These are phyloP conservation scores for Trachymyrmex septentrionalis DNA, from an alignment of 1,140 invertebrate species.

Conservation along the genomic window DNA sequence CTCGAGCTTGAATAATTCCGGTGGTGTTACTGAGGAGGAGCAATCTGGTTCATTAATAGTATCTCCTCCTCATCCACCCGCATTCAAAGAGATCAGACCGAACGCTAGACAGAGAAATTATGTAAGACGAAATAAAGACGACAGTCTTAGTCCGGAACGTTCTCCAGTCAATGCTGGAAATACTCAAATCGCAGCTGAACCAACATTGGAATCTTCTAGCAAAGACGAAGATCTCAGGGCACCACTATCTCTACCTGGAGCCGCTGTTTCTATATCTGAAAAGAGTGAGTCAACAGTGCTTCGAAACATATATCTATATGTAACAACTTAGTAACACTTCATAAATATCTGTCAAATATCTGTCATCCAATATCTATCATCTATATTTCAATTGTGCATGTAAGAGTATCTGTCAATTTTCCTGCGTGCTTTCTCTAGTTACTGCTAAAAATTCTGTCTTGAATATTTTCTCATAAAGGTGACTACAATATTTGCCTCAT, in stretches of 20 bases:
- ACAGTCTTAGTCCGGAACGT: slow-evolving; percentile 85
- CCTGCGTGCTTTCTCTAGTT: slow-evolving; percentile 49
- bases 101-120: slow-evolving; percentile 89
- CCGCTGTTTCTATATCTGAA: slow-evolving; percentile 74
- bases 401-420: slow-evolving; percentile 21
- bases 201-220: slow-evolving; percentile 78
- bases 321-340: slow-evolving; percentile 27
- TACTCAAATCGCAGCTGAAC: slow-evolving; percentile 66
- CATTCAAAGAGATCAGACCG: slow-evolving; percentile 89
- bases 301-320: slow-evolving; percentile 19
- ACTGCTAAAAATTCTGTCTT: slow-evolving; percentile 23
- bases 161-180: slow-evolving; percentile 68
- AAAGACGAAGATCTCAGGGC: slow-evolving; percentile 85
- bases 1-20: slow-evolving; percentile 75
- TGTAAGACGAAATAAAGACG: slow-evolving; percentile 89
- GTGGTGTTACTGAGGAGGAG: slow-evolving; percentile 85
- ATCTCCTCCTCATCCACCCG: slow-evolving; percentile 84
- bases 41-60: slow-evolving; percentile 84
- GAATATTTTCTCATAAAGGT: slow-evolving; percentile 52
- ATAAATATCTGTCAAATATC: slow-evolving; percentile 10
- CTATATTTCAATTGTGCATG: slow-evolving; percentile 44
- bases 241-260: slow-evolving; percentile 75
- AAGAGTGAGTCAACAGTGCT: slow-evolving; percentile 83
- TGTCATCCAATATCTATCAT: slow-evolving; percentile 1
- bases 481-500: slow-evolving; percentile 56